These are phyloP conservation scores for Hesperia comma DNA, from an alignment of 2,888 invertebrate genomes.

Conservation along the genomic window DNA sequence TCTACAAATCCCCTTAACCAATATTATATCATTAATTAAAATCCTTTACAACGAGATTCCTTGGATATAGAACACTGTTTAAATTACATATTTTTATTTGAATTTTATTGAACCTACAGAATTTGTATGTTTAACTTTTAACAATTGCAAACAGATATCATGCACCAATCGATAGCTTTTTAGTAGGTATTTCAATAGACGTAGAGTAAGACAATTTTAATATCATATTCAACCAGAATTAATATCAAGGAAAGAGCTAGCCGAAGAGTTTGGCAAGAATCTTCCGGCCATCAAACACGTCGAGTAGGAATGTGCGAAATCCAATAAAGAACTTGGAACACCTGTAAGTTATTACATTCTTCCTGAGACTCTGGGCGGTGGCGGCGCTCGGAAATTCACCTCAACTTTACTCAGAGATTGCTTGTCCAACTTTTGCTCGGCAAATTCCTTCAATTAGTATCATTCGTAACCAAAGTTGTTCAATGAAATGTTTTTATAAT, in stretches of 20 bases:
- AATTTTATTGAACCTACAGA: too few species aligned
- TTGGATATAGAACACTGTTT: too few species aligned
- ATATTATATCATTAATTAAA: too few species aligned
- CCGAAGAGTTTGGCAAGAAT: conserved; percentile 79
- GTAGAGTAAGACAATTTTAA: background rate
- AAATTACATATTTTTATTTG: too few species aligned
- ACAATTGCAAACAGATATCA: too few species aligned
- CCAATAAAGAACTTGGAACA: conserved; percentile 81
- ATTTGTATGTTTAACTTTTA: too few species aligned
- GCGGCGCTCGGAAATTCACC: conserved; percentile 63
- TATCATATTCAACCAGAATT: conserved; percentile 57
- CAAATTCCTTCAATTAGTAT: conserved; percentile 78
- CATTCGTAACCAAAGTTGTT: conserved; percentile 66
- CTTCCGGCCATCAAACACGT: conserved; percentile 80
- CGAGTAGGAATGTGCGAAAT: conserved; percentile 79
- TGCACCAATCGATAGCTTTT: too few species aligned
- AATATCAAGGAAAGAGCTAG: conserved; percentile 56
- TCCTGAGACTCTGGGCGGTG: conserved; percentile 70
- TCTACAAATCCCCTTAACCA: too few species aligned
- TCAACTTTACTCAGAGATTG: conserved; percentile 78
- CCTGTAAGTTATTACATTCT: conserved; percentile 83
- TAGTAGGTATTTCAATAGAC: too few species aligned
- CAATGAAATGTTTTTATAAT: conserved; percentile 66
- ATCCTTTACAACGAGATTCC: too few species aligned
- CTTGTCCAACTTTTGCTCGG: conserved; percentile 78